Percentiles rank a stretch among this genome's conserved stretches.
Conservation (phyloP, 2,113 vertebrate species). For the Neotoma lepida region DNA sequence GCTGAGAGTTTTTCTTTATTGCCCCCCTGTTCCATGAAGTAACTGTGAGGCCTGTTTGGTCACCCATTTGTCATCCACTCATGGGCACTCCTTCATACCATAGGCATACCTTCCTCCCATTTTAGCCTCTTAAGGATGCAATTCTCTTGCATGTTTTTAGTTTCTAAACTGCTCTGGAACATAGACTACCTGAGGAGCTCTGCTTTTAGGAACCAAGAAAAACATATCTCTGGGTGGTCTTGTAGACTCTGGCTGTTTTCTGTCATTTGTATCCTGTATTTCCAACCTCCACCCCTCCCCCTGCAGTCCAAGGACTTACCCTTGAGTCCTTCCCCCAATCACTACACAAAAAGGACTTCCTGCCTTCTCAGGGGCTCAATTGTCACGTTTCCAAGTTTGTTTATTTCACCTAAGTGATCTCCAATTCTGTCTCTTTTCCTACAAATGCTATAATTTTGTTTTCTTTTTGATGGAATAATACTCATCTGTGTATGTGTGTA, state of each 20-base stretch:
- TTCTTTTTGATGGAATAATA: background rate
- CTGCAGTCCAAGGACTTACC: background rate
- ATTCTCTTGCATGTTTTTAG: background rate
- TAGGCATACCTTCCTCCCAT: background rate
- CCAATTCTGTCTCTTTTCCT: no score
- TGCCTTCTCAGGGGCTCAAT: background rate
- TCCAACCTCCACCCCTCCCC: background rate
- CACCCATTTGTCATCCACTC: background rate
- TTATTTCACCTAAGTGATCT: background rate
- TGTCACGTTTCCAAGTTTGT: background rate
- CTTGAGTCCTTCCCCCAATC: background rate
- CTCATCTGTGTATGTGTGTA: background rate
- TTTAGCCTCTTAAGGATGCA: accelerated
- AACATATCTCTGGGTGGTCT: background rate
- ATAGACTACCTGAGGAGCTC: background rate
- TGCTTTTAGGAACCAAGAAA: background rate
- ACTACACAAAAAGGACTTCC: background rate
- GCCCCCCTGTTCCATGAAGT: no score
- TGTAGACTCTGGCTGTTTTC: background rate
- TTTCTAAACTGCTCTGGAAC: background rate
- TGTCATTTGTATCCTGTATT: background rate
- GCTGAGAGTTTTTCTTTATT: background rate
- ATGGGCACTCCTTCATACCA: background rate
- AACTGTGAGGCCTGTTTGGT: background rate
- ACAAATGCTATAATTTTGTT: background rate